Conservation (phyloP, 2,888 invertebrate genomes). For the Cephus rjabovi region DNA sequence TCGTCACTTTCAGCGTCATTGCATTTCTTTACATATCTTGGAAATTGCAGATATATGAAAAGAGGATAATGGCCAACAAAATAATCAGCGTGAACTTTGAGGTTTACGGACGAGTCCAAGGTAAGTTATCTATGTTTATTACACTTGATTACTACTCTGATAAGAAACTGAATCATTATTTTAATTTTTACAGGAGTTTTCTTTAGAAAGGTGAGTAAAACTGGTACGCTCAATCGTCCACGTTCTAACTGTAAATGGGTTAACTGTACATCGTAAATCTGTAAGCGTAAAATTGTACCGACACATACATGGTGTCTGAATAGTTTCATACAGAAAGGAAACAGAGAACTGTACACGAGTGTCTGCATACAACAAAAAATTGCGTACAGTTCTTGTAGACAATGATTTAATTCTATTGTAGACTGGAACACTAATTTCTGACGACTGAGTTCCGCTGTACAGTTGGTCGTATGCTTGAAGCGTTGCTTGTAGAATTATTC, state of each 20-base stretch:
- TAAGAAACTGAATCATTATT: background rate
- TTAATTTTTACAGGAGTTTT: constrained; percentile 59
- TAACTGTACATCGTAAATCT: background rate
- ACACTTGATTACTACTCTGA: background rate
- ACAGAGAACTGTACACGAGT: background rate
- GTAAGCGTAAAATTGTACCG: background rate
- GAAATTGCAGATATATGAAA: background rate
- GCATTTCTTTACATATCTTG: background rate
- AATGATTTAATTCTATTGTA: too few relatives aligned
- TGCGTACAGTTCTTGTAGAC: too few relatives aligned
- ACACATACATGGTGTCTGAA: background rate
- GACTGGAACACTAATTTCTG: background rate
- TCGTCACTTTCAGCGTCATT: background rate
- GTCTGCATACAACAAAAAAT: too few relatives aligned
- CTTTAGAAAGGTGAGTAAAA: constrained; percentile 61
- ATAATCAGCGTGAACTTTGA: constrained; percentile 62
- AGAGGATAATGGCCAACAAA: constrained; percentile 35
- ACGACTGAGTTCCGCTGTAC: background rate
- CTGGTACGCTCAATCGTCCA: background rate
- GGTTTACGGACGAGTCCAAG: constrained; percentile 64
- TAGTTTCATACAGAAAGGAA: background rate
- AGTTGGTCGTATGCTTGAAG: background rate
- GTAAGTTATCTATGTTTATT: constrained; percentile 31
- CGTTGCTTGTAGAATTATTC: background rate
- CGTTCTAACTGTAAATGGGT: background rate